Evolutionary conservation across 2,888 invertebrate genomes (phyloP).

Genomic region (Dorcus hopei): DNA sequence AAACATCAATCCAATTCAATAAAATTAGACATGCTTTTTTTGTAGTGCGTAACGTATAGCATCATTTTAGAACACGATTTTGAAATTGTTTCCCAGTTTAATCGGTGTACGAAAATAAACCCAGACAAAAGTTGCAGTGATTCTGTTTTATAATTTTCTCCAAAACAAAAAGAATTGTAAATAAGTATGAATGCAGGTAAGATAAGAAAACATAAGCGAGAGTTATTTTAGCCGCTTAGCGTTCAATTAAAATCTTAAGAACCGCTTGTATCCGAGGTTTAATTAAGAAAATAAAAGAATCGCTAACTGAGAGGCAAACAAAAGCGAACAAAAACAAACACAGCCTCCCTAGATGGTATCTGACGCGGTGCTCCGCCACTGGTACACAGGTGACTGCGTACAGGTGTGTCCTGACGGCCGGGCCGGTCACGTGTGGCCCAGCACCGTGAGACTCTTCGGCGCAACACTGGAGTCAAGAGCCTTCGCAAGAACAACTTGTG

Average conservation of each 20-base stretch:
- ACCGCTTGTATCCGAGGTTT: slow-evolving; percentile 11
- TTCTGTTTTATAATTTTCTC: no score
- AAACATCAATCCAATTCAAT: no score
- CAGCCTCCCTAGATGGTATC: slow-evolving; percentile 14
- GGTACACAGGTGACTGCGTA: slow-evolving; percentile 12
- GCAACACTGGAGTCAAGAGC: slow-evolving; percentile 21
- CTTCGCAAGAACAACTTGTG: slow-evolving; percentile 4
- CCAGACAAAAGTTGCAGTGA: no score
- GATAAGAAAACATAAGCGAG: slow-evolving; percentile 4
- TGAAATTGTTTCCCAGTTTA: no score
- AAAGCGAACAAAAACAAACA: slow-evolving; percentile 14
- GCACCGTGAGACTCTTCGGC: slow-evolving; percentile 21
- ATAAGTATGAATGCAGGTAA: slow-evolving; percentile 6
- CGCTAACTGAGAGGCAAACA: slow-evolving; percentile 12
- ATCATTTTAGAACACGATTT: no score
- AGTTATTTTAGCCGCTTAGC: slow-evolving; percentile 11
- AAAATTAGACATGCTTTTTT: no score
- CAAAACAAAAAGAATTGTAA: not conserved
- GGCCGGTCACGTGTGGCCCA: slow-evolving; percentile 17
- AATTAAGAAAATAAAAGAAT: slow-evolving; percentile 15
- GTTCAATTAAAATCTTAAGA: slow-evolving; percentile 14
- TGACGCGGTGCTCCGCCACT: slow-evolving; percentile 12
- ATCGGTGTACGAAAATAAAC: no score
- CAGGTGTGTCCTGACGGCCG: slow-evolving; percentile 7
- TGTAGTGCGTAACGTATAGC: no score